Base-by-base conservation (phyloP, 1,140 invertebrate species). In the Magallana ariakensis region DNA sequence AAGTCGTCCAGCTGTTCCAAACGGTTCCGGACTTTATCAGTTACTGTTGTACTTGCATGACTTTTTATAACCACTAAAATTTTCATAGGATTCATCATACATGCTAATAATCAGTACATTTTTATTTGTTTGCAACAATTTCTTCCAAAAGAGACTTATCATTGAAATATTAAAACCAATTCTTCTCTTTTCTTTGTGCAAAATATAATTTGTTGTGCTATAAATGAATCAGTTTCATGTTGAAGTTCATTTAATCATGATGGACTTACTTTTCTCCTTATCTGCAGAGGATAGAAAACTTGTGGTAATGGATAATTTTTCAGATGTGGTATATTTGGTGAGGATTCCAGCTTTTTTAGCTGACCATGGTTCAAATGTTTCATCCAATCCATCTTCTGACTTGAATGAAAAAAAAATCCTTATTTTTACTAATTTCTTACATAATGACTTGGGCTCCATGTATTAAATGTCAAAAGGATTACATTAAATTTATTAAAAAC, bases 1-100 rank as follows among this genome's bases (percentile, higher is more conserved):
- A 98, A 97, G 91, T 98, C 97, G 96, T 99, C 98, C 80, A 99
- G 94, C 94, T 99, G 98, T 94, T 99, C 98, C 83, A 99, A 94
- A 75, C 98, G 96, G 93, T 97, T 97, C 94, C 97, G 97, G 0
- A 99, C 97, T 95, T 98, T 98, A 93, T 98, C 97, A 86, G 97
- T 97, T n/a, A 97, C 96, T 83, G 93, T 91, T 46, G 84, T 84
- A 92, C 97, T 96, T 56, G 97, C 96, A 95, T 97, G 89, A 4
- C 90, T 83, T 85, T 92, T 98, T 58, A 97, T 97, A 90, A 97
- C 95, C 90, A 97, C 96, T 97, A 93, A 91, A 95, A 95, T 93
- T 46, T 46, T 46, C 33, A 46, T 46, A 46, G 33, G 5, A 46
- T 46, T 46, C 33, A 46, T 46, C 33, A 46, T 46, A 46, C 33